Evolutionary conservation across 2,797 vertebrate genomes (phyloP), one percentile per base, ranked within the genome.

Genomic region (Antrozous pallidus): DNA sequence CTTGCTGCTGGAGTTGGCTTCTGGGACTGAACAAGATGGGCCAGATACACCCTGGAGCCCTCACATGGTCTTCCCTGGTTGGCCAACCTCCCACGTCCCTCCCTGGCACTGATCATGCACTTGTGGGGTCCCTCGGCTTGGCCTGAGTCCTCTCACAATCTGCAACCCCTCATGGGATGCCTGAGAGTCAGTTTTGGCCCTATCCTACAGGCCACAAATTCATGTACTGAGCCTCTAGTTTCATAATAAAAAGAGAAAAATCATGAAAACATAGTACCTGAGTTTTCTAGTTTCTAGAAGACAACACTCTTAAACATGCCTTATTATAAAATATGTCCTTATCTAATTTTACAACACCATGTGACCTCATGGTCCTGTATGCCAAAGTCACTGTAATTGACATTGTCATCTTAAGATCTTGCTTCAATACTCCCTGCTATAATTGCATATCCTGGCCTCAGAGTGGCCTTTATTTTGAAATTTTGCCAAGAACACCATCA

Each of bases 401-500:
- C 87, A 91, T 81, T 94, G 77, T 90, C 95, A 95, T 96, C 42
- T 75, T 94, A 45, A 36, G 82, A 54, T 94, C 71, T 93, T 95
- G 38, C 93, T 94, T 95, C 88, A 94, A 91, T 88, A 85, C 24
- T 87, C 13, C 73, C 89, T 90, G 58, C 93, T 94, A 54, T 91
- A 96, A 94, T 95, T 96, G 92, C 70, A 93, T 38, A 49, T 86
- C 45, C 61, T 95, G 77, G 95, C 81, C 94, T 97, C 88, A 54
- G 69, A 96, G 51, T 96, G 87, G 87, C 78, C 91, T 96, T 96
- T 93, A 84, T 81, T 96, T 96, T 96, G 96, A 95, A 96, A 95
- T 88, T 79, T 74, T 95, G 93, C 95, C 95, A 96, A 90, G 89
- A 97, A 86, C 11, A 94, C 74, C 33, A 93, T 95, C 88, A 92